Evolutionary conservation across 1,140 invertebrate genomes (phyloP), one percentile per base, ranked within the genome.

Genomic region (Scylla paramamosain): DNA sequence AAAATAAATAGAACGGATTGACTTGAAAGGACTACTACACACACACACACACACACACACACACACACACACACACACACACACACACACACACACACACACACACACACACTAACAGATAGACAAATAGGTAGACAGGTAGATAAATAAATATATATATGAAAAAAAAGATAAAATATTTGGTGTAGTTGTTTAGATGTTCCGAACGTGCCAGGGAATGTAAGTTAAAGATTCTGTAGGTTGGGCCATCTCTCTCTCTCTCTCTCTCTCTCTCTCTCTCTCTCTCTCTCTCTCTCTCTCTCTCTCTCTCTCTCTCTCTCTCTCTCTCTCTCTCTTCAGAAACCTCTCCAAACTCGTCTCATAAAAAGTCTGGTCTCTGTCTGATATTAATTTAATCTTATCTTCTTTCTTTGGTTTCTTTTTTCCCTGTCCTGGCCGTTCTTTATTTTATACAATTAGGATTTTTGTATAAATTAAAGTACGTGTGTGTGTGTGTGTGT

Each of bases 401-500:
- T 77, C 16, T n/a, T n/a, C 20, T 77, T 25, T 77, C 25, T n/a
- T 77, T 20, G 4, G 0, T 77, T 77, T 77, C 14, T 77, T 77
- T 77, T 25, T n/a, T 77, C n/a, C 25, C 25, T 77, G 1, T 77
- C 25, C 8, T 88, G 8, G 14, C 4, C 29, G 14, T 28, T 88
- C 25, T 88, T 88, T 88, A 45, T 88, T 88, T 39, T 88, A 0
- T 31, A 46, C 12, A 45, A 45, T 14, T 32, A 20, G 4, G 8
- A 28, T 88, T 39, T 39, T 46, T 4, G 6, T 59, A 28, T 92
- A 28, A n/a, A 16, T 31, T 4, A 52, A 46, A 28, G 20, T 52
- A 59, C 87, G 46, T 93, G 39, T 86, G 83, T 93, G 77, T 93
- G 83, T 86, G 45, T 92, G 91, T 92, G 77, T 93, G 67, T 83